Evolutionary conservation across 2,888 invertebrate species (phyloP).

Genomic region (Campoplex capitator): DNA sequence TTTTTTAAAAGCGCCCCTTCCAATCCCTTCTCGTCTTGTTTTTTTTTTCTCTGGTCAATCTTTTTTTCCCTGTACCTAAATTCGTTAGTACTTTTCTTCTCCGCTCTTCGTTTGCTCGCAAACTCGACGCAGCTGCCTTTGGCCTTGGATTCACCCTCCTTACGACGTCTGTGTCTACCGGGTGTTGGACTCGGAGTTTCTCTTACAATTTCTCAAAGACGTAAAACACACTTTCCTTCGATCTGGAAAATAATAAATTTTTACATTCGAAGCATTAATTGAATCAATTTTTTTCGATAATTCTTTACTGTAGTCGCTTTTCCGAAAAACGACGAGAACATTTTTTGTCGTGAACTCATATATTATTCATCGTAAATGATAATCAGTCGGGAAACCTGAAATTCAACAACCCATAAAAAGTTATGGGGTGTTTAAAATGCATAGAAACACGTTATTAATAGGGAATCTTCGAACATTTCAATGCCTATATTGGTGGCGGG

Average conservation of each 20-base stretch:
- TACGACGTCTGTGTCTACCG: conserved; percentile 26
- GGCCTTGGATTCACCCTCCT: conserved; percentile 51
- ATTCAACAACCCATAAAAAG: no score
- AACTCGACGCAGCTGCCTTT: conserved; percentile 57
- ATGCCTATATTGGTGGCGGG: no score
- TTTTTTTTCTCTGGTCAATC: neutral
- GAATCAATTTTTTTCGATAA: neutral
- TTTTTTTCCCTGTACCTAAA: conserved; percentile 1
- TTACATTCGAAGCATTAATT: no score
- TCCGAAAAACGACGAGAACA: no score
- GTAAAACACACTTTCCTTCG: neutral
- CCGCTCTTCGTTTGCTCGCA: conserved; percentile 5
- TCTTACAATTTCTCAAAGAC: neutral
- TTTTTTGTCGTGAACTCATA: no score
- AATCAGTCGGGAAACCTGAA: no score
- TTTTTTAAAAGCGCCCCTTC: neutral
- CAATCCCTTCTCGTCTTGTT: neutral
- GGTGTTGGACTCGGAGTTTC: conserved; percentile 31
- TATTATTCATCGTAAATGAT: no score
- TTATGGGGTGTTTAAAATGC: no score
- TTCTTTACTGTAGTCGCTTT: no score
- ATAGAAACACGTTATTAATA: no score
- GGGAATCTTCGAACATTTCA: no score
- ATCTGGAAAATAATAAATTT: neutral
- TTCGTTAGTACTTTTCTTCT: conserved; percentile 3